Percentiles rank a stretch among this genome's conserved stretches.
These are phyloP conservation scores for Actinostola sp. DNA, from an alignment of 92 coral and sea anemone genomes.

Conservation along the genomic window DNA sequence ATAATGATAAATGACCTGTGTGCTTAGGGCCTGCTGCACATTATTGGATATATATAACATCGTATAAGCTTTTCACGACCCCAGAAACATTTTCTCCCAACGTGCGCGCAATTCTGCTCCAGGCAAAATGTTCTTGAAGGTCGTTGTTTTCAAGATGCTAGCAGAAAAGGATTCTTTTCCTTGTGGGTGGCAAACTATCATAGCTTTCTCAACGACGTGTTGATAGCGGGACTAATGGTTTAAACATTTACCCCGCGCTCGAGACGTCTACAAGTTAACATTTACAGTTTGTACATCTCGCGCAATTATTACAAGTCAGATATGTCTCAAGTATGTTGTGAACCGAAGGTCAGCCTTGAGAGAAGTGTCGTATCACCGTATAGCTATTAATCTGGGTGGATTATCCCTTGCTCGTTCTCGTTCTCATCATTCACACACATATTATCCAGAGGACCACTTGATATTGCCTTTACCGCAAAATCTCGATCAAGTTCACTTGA, in stretches of 20 bases:
- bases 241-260: not conserved
- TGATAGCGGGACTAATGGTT: slow-evolving; percentile 20
- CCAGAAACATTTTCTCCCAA: too few relatives aligned
- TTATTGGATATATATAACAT: too few relatives aligned
- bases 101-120: too few relatives aligned
- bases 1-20: slow-evolving; percentile 19
- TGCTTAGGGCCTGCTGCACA: too few relatives aligned
- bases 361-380: not conserved
- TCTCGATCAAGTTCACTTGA: too few relatives aligned
- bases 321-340: slow-evolving; percentile 9
- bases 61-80: too few relatives aligned
- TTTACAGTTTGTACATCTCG: not conserved
- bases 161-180: not conserved
- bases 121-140: too few relatives aligned
- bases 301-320: not conserved
- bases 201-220: slow-evolving; percentile 2
- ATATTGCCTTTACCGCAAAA: too few relatives aligned
- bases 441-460: not conserved
- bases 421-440: not conserved
- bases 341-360: slow-evolving; percentile 5
- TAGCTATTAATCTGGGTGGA: slow-evolving; percentile 1
- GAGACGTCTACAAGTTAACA: not conserved
- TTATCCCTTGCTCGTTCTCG: not conserved
- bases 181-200: slow-evolving; percentile 22
- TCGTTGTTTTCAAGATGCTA: too few relatives aligned